These are phyloP conservation scores for Phylloscopus trochiloides DNA, from an alignment of 2,113 vertebrate genomes.

Conservation along the genomic window DNA sequence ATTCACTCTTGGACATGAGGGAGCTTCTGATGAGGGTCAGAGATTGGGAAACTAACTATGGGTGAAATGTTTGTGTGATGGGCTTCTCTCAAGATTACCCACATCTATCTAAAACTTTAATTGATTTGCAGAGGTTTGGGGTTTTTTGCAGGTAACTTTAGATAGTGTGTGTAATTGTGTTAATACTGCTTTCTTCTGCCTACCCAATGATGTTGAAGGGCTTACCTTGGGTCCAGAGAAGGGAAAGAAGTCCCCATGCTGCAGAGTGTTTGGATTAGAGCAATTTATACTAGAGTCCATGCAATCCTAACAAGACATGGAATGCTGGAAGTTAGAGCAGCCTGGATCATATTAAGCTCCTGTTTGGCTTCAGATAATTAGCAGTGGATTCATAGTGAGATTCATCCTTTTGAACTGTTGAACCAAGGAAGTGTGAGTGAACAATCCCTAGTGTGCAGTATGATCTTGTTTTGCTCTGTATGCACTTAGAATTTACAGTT, in stretches of 20 bases:
- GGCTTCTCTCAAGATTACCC: neutral
- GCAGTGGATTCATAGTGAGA: neutral
- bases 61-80: neutral
- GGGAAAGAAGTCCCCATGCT: neutral
- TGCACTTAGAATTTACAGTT: neutral
- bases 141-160: neutral
- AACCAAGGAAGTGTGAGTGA: neutral
- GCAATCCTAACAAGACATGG: neutral
- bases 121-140: neutral
- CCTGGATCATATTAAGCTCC: neutral
- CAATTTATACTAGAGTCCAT: neutral
- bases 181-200: neutral
- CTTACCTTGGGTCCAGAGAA: neutral
- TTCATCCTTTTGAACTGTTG: neutral
- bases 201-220: neutral
- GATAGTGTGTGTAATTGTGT: neutral
- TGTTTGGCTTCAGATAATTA: neutral
- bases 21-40: neutral
- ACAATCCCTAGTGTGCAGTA: neutral
- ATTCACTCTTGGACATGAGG: accelerated
- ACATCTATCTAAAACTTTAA: neutral
- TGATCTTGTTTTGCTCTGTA: neutral
- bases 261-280: neutral
- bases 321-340: neutral
- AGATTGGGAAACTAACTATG: neutral